A percentile compares a stretch with the other conserved stretches of the same genome.
Evolutionary conservation across 2,797 vertebrate genomes (phyloP).

Genomic region (Thalassophryne amazonica): DNA sequence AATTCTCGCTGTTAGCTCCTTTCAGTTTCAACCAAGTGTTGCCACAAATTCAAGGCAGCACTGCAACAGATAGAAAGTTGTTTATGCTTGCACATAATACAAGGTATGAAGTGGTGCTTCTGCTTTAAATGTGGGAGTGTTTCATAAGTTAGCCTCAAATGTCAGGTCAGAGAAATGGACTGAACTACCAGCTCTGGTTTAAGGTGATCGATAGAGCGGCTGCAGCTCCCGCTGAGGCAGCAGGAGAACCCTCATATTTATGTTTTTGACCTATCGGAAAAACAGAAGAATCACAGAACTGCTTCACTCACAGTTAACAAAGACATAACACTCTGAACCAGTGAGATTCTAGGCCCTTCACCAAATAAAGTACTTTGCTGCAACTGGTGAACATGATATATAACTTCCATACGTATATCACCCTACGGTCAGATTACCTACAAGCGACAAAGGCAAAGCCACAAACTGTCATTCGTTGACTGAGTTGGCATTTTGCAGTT

Average conservation of each 20-base stretch:
- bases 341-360: constrained; percentile 6
- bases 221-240: constrained; percentile 48
- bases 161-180: constrained; percentile 47
- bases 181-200: constrained; percentile 28
- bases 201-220: constrained; percentile 52
- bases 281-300: constrained; percentile 29
- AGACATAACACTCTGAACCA: constrained; percentile 16
- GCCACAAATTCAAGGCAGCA: too few species aligned
- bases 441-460: too few species aligned
- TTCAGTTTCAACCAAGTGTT: too few species aligned
- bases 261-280: constrained; percentile 60
- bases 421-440: too few species aligned
- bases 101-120: too few species aligned
- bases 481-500: too few species aligned
- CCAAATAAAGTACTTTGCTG: not conserved
- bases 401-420: too few species aligned
- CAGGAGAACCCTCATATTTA: constrained; percentile 63
- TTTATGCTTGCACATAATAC: too few species aligned
- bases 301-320: constrained; percentile 26
- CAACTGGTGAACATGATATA: not conserved
- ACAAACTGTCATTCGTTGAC: too few species aligned
- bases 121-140: constrained; percentile 32
- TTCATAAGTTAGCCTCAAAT: constrained; percentile 41
- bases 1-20: too few species aligned
- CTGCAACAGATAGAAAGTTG: too few species aligned